A percentile compares a stretch with the other conserved stretches of the same genome.
These are phyloP conservation scores for Canis aureus DNA, from an alignment of 2,113 vertebrate species.

Conservation along the genomic window DNA sequence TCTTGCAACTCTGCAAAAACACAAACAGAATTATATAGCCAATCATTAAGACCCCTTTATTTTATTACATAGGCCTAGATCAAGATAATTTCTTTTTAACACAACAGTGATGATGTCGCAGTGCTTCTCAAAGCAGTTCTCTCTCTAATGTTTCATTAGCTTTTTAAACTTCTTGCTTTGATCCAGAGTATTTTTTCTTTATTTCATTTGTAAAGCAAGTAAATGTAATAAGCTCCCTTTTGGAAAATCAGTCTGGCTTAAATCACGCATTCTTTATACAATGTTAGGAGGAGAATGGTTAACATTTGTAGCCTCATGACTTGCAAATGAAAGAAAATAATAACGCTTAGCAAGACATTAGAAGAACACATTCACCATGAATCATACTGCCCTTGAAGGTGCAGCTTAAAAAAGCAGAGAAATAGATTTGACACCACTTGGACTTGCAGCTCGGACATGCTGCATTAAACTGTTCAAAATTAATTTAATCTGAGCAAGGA, in stretches of 20 bases:
- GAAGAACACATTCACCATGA: slow-evolving; percentile 89
- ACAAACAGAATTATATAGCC: slow-evolving; percentile 71
- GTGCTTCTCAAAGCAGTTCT: slow-evolving; percentile 53
- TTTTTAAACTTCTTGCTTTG: slow-evolving; percentile 70
- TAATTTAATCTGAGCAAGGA: slow-evolving; percentile 93
- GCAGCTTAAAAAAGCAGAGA: slow-evolving; percentile 92
- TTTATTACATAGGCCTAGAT: slow-evolving; percentile 78
- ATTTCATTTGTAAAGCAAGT: slow-evolving; percentile 80
- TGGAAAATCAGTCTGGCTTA: slow-evolving; percentile 69
- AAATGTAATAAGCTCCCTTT: slow-evolving; percentile 81
- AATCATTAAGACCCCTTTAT: slow-evolving; percentile 78
- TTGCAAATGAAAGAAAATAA: slow-evolving; percentile 91
- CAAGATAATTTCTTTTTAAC: slow-evolving; percentile 76
- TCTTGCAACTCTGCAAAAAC: slow-evolving; percentile 76
- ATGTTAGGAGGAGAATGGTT: slow-evolving; percentile 85
- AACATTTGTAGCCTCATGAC: slow-evolving; percentile 88
- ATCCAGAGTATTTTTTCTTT: slow-evolving; percentile 70
- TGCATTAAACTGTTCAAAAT: slow-evolving; percentile 94
- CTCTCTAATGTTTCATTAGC: slow-evolving; percentile 75
- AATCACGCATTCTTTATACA: slow-evolving; percentile 82
- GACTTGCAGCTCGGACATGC: slow-evolving; percentile 90
- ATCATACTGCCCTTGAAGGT: slow-evolving; percentile 91
- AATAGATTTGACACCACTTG: slow-evolving; percentile 92
- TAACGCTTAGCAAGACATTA: slow-evolving; percentile 89
- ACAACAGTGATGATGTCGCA: slow-evolving; percentile 10